Evolutionary conservation across 1,140 invertebrate species (phyloP).

Genomic region (Dendrolimus punctatus): DNA sequence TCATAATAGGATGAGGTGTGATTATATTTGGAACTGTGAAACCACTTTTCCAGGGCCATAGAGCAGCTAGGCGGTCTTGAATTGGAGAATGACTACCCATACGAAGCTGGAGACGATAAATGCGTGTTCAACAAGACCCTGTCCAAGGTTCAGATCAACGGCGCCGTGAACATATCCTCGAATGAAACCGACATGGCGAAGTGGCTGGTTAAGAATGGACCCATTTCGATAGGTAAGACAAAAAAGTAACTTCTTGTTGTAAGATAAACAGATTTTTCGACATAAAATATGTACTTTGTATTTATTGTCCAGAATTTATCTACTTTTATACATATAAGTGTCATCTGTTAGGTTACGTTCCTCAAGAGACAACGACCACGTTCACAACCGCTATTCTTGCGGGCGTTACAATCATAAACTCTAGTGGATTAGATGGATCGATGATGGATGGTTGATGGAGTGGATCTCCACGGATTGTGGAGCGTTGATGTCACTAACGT

Average conservation of each 20-base stretch:
- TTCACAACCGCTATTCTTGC: too few species aligned
- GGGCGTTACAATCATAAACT: too few species aligned
- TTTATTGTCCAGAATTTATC: too few species aligned
- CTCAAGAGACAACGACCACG: too few species aligned
- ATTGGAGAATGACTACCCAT: slow-evolving; percentile 93
- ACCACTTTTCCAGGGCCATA: slow-evolving; percentile 75
- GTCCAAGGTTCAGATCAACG: slow-evolving; percentile 82
- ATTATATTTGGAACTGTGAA: neutral
- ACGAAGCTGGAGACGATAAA: slow-evolving; percentile 86
- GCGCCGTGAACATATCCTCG: slow-evolving; percentile 89
- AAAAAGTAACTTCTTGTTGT: neutral
- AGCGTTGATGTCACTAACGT: too few species aligned
- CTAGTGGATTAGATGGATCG: too few species aligned
- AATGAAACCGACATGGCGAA: slow-evolving; percentile 95
- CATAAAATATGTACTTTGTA: too few species aligned
- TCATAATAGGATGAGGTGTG: neutral
- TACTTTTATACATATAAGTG: too few species aligned
- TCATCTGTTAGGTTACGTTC: too few species aligned
- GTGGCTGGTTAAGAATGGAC: slow-evolving; percentile 93
- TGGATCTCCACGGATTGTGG: too few species aligned
- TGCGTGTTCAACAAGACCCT: slow-evolving; percentile 83
- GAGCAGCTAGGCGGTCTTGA: slow-evolving; percentile 93
- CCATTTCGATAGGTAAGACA: slow-evolving; percentile 90
- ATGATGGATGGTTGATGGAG: too few species aligned
- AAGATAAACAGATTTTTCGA: neutral